Base-by-base conservation (phyloP, 2,888 invertebrate genomes). In the Heteropelma amictum region DNA sequence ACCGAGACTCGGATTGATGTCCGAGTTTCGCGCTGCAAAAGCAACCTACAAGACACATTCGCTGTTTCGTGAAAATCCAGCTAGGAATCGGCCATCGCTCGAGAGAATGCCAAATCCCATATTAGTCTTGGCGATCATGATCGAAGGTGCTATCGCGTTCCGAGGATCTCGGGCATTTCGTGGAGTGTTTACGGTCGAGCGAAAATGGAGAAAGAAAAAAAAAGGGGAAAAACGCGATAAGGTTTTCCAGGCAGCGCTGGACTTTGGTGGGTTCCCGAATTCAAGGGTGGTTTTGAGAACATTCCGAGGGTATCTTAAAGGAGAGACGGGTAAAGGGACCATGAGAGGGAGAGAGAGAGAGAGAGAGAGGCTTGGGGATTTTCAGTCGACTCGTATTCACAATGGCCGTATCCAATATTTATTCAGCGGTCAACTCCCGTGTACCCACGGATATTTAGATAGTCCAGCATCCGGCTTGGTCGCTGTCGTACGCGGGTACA, bases 401-500 rank as follows among this genome's bases (percentile, higher is more conserved):
- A 70, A 77, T 79, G 68, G 75, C n/a, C 45, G 19, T 38, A 70
- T 78, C 70, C 79, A 78, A 77, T 82, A 81, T 83, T 81, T 83
- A 81, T 80, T 81, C 77, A 82, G 82, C 78, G 78, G 79, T 78
- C 79, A 72, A 76, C 77, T 70, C 76, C 72, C 74, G n/a, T n/a
- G 70, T 78, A 77, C 76, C 78, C 63, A 51, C 60, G 60, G 78
- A 77, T 80, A 78, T 81, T 81, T 78, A 76, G 79, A 79, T 77
- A 79, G 79, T 80, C 77, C 77, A 58, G 35, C 49, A 30, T 68
- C 51, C 61, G 61, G 38, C 77, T 72, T 79, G 74, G 75, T 77
- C 73, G 70, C 45, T 56, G 74, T 77, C 70, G 53, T 70, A 67
- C 38, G 69, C 51, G 30, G 54, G 47, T 63, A 28, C 58, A 64